Percentiles rank a stretch among this genome's conserved stretches.
Evolutionary conservation across 2,888 invertebrate genomes (phyloP).

Genomic region (Pyralis farinalis): DNA sequence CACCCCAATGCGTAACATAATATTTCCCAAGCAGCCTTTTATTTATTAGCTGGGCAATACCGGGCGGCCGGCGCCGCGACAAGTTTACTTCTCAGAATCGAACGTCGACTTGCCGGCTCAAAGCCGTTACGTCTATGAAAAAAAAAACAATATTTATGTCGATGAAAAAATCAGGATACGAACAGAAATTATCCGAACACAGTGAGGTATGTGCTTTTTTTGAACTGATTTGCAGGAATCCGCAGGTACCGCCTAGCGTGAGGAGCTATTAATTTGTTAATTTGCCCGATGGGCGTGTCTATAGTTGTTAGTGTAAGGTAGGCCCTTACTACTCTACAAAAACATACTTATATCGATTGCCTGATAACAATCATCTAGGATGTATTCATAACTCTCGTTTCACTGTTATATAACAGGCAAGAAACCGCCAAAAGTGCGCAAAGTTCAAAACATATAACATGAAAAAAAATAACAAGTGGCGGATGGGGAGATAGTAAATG

Average conservation of each 20-base stretch:
- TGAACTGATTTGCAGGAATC: conserved; percentile 68
- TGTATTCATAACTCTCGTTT: not conserved
- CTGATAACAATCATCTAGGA: not conserved
- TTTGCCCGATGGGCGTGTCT: conserved; percentile 47
- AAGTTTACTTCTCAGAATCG: conserved; percentile 70
- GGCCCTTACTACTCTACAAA: not conserved
- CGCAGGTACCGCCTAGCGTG: conserved; percentile 58
- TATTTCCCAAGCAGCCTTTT: conserved; percentile 78
- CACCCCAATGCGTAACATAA: conserved; percentile 73
- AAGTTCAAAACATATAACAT: too few species aligned
- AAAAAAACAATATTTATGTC: conserved; percentile 78
- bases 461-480: too few species aligned
- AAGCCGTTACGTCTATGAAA: conserved; percentile 74
- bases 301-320: conserved; percentile 20
- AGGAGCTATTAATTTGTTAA: conserved; percentile 65
- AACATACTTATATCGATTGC: not conserved
- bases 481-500: too few species aligned
- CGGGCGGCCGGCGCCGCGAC: conserved; percentile 72
- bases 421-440: too few species aligned
- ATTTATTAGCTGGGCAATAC: conserved; percentile 67
- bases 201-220: conserved; percentile 69
- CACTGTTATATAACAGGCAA: too few species aligned
- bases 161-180: conserved; percentile 71
- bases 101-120: conserved; percentile 63
- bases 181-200: conserved; percentile 67